Evolutionary conservation across 1,140 invertebrate genomes (phyloP).

Genomic region (Phocides pigmalion): DNA sequence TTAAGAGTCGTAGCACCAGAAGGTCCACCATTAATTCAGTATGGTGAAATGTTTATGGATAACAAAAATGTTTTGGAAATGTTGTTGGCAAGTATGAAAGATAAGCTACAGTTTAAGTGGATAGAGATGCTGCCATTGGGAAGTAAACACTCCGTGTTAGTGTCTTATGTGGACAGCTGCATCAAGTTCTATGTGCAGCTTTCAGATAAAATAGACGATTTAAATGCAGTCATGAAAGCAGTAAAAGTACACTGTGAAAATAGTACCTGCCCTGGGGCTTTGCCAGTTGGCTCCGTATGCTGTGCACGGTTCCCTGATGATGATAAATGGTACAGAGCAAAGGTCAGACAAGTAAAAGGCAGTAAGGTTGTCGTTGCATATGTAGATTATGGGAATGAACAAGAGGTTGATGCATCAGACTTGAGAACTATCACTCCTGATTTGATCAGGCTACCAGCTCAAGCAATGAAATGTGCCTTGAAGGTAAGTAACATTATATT

Average conservation of each 20-base stretch:
- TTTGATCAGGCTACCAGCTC: constrained; percentile 87
- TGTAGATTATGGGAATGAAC: constrained; percentile 93
- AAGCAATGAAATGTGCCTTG: constrained; percentile 90
- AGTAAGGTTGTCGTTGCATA: constrained; percentile 85
- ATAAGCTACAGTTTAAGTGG: constrained; percentile 72
- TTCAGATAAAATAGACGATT: constrained; percentile 83
- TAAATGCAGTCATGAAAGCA: constrained; percentile 84
- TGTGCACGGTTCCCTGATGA: constrained; percentile 89
- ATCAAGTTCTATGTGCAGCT: constrained; percentile 90
- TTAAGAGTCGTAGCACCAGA: constrained; percentile 87
- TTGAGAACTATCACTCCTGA: constrained; percentile 87
- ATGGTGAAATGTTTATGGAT: constrained; percentile 86
- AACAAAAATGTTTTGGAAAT: constrained; percentile 84
- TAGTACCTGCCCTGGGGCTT: constrained; percentile 69
- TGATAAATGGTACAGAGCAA: constrained; percentile 89
- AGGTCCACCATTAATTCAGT: constrained; percentile 88
- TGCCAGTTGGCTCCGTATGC: constrained; percentile 87
- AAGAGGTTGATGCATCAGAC: constrained; percentile 84
- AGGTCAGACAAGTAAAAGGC: constrained; percentile 80
- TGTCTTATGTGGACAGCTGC: constrained; percentile 88
- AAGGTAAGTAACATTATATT: constrained; percentile 59
- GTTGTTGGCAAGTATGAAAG: constrained; percentile 77
- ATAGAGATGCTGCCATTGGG: constrained; percentile 81
- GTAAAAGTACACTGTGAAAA: constrained; percentile 77
- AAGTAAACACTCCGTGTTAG: constrained; percentile 84